A percentile compares a stretch with the other conserved stretches of the same genome.
phyloP scores from a whole-genome alignment of 2,888 invertebrate genomes.

The Eustalomyia histrio region DNA sequence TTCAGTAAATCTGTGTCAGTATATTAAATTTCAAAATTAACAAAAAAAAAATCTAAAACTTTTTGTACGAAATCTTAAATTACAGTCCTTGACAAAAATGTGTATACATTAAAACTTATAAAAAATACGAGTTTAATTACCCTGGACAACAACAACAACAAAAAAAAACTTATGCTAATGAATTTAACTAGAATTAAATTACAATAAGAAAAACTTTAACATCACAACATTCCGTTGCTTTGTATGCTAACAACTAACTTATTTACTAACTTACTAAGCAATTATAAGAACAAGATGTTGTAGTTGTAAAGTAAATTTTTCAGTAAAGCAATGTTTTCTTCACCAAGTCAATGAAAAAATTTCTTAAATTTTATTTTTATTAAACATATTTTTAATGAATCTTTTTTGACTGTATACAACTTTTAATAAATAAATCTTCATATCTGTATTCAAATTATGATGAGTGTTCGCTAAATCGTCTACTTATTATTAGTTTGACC shows the following conservation, averaged over 20 bases:
- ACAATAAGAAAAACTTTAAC: constrained; percentile 5
- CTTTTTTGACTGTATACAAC: too few relatives aligned
- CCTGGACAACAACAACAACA: constrained; percentile 36
- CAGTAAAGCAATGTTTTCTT: too few relatives aligned
- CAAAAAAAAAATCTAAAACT: not conserved
- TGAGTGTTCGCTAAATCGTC: too few relatives aligned
- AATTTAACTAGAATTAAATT: constrained; percentile 35
- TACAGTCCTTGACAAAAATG: constrained; percentile 60
- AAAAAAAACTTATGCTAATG: not conserved
- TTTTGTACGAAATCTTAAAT: constrained; percentile 42
- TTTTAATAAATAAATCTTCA: too few relatives aligned
- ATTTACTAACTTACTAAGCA: constrained; percentile 3
- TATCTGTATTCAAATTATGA: too few relatives aligned
- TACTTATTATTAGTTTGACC: too few relatives aligned
- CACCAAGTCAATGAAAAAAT: too few relatives aligned
- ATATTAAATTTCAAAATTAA: constrained; percentile 60
- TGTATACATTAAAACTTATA: not conserved
- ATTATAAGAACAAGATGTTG: not conserved
- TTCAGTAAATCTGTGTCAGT: constrained; percentile 52
- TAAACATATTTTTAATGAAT: too few relatives aligned
- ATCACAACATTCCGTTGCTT: not conserved
- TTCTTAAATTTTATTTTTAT: too few relatives aligned
- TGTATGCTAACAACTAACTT: not conserved
- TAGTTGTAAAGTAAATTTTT: too few relatives aligned
- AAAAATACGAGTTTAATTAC: constrained; percentile 57